Conservation (phyloP, 2,888 invertebrate species). For the Drosophila gaucha region DNA sequence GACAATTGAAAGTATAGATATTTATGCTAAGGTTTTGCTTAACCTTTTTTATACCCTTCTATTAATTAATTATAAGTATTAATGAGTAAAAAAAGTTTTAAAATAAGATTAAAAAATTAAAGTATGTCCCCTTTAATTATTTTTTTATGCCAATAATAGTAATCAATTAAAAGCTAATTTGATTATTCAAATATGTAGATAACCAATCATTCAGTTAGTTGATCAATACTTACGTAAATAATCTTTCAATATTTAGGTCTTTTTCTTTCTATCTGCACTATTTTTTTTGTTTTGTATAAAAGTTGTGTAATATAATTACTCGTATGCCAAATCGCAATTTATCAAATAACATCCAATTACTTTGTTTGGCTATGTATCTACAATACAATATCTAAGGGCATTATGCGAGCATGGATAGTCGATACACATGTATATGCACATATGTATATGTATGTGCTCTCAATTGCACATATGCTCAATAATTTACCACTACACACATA, state of each 20-base stretch:
- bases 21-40: too few species aligned
- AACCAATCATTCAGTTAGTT: neutral
- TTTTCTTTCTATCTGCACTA: neutral
- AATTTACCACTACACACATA: slow-evolving; percentile 24
- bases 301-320: slow-evolving; percentile 3
- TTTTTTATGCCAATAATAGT: too few species aligned
- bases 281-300: neutral
- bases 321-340: neutral
- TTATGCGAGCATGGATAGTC: neutral
- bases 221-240: neutral
- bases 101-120: too few species aligned
- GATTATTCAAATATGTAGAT: too few species aligned
- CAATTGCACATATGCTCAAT: slow-evolving; percentile 13
- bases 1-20: too few species aligned
- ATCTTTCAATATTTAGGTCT: neutral
- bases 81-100: too few species aligned
- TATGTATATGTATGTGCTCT: neutral
- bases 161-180: too few species aligned
- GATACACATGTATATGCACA: neutral
- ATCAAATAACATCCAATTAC: slow-evolving; percentile 35
- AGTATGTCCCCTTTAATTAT: too few species aligned
- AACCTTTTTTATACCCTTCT: too few species aligned
- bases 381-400: slow-evolving; percentile 25
- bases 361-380: slow-evolving; percentile 14
- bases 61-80: too few species aligned